These are phyloP conservation scores for Harpalus rubripes DNA, from an alignment of 2,888 invertebrate species.

Conservation along the genomic window DNA sequence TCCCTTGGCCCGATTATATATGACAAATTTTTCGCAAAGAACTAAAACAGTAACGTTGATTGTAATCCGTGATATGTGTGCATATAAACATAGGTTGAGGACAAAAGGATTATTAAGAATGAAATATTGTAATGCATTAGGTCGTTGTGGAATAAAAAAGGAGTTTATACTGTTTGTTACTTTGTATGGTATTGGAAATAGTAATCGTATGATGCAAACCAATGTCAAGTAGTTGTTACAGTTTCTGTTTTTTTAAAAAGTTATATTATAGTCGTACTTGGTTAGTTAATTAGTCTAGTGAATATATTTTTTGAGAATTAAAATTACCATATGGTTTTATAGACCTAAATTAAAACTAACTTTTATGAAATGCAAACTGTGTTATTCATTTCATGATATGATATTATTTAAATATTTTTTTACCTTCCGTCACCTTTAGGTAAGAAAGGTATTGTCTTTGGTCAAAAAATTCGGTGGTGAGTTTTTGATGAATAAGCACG, in stretches of 20 bases:
- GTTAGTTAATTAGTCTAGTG: too few relatives aligned
- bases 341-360: too few relatives aligned
- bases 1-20: conserved; percentile 12
- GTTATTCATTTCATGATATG: too few relatives aligned
- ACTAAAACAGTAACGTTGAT: not conserved
- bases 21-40: conserved; percentile 4
- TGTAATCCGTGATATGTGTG: conserved; percentile 8
- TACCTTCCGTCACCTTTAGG: too few relatives aligned
- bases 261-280: not conserved
- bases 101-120: not conserved
- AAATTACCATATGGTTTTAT: too few relatives aligned
- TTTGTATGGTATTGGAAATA: not conserved
- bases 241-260: not conserved
- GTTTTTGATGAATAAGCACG: too few relatives aligned
- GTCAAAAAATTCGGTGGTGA: too few relatives aligned
- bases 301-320: not conserved
- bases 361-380: too few relatives aligned
- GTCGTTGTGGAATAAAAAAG: not conserved
- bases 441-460: too few relatives aligned
- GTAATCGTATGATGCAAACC: not conserved
- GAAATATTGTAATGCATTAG: not conserved
- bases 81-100: not conserved
- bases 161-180: not conserved
- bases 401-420: too few relatives aligned
- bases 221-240: not conserved